Percentiles rank a stretch among this genome's conserved stretches.
Evolutionary conservation across 2,888 invertebrate genomes (phyloP).

Genomic region (Tethea ocularis): DNA sequence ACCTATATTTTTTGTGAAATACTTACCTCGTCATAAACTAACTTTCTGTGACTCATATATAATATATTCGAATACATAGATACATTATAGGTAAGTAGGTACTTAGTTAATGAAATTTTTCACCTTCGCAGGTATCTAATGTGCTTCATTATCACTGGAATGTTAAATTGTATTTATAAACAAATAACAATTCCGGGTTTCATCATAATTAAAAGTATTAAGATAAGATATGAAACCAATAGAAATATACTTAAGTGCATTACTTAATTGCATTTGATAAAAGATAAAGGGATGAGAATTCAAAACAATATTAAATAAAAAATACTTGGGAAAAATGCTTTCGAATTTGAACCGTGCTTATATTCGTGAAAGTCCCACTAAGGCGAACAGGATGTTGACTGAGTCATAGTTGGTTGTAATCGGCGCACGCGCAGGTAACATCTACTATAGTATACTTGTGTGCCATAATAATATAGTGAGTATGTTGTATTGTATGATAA

Average conservation of each 20-base stretch:
- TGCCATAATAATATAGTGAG: constrained; percentile 55
- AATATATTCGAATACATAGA: constrained; percentile 38
- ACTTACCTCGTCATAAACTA: constrained; percentile 46
- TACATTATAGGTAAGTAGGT: too few relatives aligned
- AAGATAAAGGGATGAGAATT: background rate
- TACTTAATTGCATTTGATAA: constrained; percentile 24
- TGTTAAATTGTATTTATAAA: constrained; percentile 41
- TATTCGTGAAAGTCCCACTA: constrained; percentile 72
- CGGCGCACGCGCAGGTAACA: constrained; percentile 76
- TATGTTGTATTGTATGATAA: constrained; percentile 62
- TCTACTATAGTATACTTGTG: constrained; percentile 52
- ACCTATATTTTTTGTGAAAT: constrained; percentile 52
- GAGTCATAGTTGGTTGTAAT: constrained; percentile 66
- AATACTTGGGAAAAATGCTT: constrained; percentile 37
- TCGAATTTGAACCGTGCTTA: constrained; percentile 37
- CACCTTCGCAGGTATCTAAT: constrained; percentile 52
- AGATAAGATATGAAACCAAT: constrained; percentile 42
- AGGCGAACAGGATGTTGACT: constrained; percentile 74
- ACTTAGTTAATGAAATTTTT: constrained; percentile 7
- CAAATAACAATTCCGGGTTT: constrained; percentile 39
- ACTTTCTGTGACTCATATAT: constrained; percentile 51
- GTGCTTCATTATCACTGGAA: constrained; percentile 41
- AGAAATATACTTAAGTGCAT: constrained; percentile 23
- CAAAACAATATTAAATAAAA: background rate
- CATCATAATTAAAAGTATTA: constrained; percentile 23